These are phyloP conservation scores for Pollenia labialis DNA, from an alignment of 2,888 invertebrate species.

Conservation along the genomic window DNA sequence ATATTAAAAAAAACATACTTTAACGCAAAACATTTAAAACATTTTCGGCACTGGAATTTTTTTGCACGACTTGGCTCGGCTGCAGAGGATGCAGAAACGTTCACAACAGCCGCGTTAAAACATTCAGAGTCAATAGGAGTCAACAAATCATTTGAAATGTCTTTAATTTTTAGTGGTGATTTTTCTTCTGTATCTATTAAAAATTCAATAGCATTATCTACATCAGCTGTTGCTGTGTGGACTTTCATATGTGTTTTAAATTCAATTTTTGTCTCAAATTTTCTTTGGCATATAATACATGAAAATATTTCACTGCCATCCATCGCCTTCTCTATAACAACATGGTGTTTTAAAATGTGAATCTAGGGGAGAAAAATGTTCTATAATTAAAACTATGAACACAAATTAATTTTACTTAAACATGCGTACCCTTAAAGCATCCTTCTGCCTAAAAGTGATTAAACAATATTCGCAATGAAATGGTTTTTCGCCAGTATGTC, in stretches of 20 bases:
- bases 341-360: constrained; percentile 78
- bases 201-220: constrained; percentile 45
- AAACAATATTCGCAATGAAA: constrained; percentile 80
- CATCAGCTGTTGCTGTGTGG: constrained; percentile 72
- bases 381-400: neutral
- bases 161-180: neutral
- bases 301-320: constrained; percentile 72
- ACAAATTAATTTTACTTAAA: neutral
- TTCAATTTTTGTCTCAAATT: constrained; percentile 76
- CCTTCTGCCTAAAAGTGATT: constrained; percentile 79
- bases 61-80: constrained; percentile 75
- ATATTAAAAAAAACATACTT: constrained; percentile 75
- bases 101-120: constrained; percentile 72
- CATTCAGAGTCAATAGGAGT: constrained; percentile 57
- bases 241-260: constrained; percentile 78
- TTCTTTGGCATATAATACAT: constrained; percentile 78
- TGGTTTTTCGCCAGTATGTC: constrained; percentile 81
- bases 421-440: constrained; percentile 78
- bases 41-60: constrained; percentile 79
- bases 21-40: constrained; percentile 80
- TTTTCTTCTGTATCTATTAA: constrained; percentile 24
- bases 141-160: constrained; percentile 14
- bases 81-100: constrained; percentile 73
- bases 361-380: constrained; percentile 72
- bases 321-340: constrained; percentile 58